These are phyloP conservation scores for Stenotaenia linearis DNA, from an alignment of 2,888 invertebrate species.

Conservation along the genomic window DNA sequence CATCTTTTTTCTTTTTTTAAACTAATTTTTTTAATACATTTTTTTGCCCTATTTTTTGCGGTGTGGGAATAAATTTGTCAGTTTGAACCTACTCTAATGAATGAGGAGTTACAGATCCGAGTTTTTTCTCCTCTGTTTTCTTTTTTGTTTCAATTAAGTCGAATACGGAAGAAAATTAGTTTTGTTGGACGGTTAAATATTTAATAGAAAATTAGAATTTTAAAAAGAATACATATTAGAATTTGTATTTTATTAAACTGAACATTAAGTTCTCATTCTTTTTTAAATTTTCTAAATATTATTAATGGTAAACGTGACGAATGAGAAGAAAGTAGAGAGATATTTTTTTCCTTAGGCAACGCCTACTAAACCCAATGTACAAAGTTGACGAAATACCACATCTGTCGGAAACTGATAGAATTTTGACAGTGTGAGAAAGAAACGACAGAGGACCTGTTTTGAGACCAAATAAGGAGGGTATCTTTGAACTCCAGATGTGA, in stretches of 20 bases:
- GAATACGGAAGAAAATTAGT: not conserved
- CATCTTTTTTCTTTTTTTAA: not conserved
- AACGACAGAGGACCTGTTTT: not conserved
- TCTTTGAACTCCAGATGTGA: constrained; percentile 12
- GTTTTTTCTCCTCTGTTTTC: not conserved
- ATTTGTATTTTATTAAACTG: not conserved
- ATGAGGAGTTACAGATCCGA: not conserved
- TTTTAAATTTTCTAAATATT: not conserved
- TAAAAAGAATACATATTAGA: not conserved
- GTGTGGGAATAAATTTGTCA: not conserved
- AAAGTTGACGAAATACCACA: not conserved
- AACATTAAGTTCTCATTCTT: not conserved
- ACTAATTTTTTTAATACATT: no score
- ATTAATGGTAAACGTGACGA: not conserved
- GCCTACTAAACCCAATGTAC: not conserved
- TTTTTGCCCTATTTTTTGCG: not conserved
- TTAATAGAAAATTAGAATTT: not conserved
- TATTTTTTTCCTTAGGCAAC: not conserved
- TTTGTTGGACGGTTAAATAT: not conserved
- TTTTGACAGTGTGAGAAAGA: constrained; percentile 2
- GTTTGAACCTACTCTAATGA: not conserved
- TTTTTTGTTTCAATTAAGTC: not conserved
- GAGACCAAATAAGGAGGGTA: constrained; percentile 17
- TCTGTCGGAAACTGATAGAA: constrained; percentile 17
- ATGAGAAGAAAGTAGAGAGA: not conserved